These are phyloP conservation scores for Fukomys damarensis DNA, from an alignment of 2,113 vertebrate species.

Conservation along the genomic window DNA sequence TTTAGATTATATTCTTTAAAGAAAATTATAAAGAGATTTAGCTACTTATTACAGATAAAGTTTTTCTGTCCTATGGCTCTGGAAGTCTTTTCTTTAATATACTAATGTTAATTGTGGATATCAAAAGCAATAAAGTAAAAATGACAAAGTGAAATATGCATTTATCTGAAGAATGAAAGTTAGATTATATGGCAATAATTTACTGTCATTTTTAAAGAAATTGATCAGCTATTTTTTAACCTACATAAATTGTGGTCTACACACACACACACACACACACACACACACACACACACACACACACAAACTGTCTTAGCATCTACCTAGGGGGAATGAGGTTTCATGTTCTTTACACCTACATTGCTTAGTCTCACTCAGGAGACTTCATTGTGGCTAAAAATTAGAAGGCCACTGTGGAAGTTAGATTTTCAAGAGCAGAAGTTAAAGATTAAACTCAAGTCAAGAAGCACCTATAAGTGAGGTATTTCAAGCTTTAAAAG, in stretches of 20 bases:
- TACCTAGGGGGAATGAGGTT: not conserved
- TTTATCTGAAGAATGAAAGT: slow-evolving; percentile 35
- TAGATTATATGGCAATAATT: not conserved
- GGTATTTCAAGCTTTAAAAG: too few relatives aligned
- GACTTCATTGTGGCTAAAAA: not conserved
- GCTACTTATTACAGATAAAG: not conserved
- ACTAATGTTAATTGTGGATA: not conserved
- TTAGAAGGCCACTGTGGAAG: not conserved
- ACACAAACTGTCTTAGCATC: not conserved
- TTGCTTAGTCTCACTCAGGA: not conserved
- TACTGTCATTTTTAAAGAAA: slow-evolving; percentile 15
- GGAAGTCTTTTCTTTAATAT: not conserved
- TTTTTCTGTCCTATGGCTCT: not conserved
- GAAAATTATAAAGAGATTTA: not conserved
- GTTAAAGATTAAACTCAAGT: not conserved
- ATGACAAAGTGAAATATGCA: not conserved
- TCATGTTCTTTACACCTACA: not conserved
- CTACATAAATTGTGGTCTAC: not conserved
- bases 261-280: not conserved
- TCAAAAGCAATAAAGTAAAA: not conserved
- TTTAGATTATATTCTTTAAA: not conserved
- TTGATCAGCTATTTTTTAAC: not conserved
- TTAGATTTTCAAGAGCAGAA: not conserved
- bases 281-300: not conserved
- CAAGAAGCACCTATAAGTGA: too few relatives aligned